Percentiles rank a stretch among this genome's conserved stretches.
Conservation (phyloP, 1,140 invertebrate genomes). For the Eupristina koningsbergeri region DNA sequence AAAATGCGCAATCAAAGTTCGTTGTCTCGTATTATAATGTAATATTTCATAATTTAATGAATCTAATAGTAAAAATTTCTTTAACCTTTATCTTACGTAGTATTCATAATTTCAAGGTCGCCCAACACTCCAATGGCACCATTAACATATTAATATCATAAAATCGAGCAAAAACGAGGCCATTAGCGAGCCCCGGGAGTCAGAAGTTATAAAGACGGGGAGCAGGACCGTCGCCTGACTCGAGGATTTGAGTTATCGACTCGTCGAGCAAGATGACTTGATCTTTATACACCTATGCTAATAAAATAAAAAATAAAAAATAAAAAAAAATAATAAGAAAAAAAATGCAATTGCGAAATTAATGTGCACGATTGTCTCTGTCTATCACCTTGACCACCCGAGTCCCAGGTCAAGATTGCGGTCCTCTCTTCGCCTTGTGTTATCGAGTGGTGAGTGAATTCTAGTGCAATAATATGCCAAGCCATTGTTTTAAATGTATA, state of each 20-base stretch:
- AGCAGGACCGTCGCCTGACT: constrained; percentile 5
- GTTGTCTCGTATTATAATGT: not conserved
- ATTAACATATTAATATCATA: not conserved
- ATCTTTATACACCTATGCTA: constrained; percentile 56
- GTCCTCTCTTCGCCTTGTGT: not conserved
- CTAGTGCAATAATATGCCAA: not conserved
- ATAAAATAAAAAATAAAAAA: too few species aligned
- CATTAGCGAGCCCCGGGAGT: not conserved
- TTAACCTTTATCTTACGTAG: not conserved
- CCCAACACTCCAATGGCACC: not conserved
- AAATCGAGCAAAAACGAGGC: not conserved
- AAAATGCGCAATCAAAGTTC: too few species aligned
- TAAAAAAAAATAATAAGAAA: too few species aligned
- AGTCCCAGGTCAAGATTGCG: not conserved
- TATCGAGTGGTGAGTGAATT: not conserved
- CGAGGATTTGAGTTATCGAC: constrained; percentile 58
- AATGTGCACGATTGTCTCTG: constrained; percentile 20
- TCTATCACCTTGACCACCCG: constrained; percentile 63
- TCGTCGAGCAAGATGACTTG: constrained; percentile 45
- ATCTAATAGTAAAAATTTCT: constrained; percentile 3
- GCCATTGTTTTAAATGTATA: not conserved
- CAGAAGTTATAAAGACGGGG: not conserved
- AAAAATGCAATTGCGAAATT: constrained; percentile 56
- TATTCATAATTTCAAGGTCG: constrained; percentile 26
- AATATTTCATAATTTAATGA: not conserved